phyloP scores from a whole-genome alignment of 2,888 invertebrate genomes.

The Sympetrum striolatum region DNA sequence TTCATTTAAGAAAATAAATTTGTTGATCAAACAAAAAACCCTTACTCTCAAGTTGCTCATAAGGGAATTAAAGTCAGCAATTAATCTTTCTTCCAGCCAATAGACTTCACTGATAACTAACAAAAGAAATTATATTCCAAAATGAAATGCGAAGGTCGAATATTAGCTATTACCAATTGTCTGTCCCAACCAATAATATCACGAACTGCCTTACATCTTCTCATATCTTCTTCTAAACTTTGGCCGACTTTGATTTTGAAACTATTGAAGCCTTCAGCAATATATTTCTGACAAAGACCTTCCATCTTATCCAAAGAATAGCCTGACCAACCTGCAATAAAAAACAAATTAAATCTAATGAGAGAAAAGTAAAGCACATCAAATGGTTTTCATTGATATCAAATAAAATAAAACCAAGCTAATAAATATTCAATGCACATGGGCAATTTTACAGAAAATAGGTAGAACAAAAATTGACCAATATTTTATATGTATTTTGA shows the following conservation, averaged over 20 bases:
- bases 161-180: constrained; percentile 66
- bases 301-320: constrained; percentile 79
- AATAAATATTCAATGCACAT: no score
- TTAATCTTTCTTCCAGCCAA: no score
- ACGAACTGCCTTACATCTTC: constrained; percentile 75
- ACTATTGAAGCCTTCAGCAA: constrained; percentile 76
- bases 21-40: no score
- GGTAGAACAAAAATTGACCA: no score
- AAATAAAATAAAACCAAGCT: no score
- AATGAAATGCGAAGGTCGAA: background rate
- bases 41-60: no score
- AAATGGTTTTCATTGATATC: background rate
- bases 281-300: constrained; percentile 73
- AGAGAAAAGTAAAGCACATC: background rate
- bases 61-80: no score
- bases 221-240: constrained; percentile 76
- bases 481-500: no score
- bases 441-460: no score
- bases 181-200: constrained; percentile 78
- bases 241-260: constrained; percentile 93
- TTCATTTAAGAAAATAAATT: no score
- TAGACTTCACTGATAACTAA: no score
- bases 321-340: constrained; percentile 79
- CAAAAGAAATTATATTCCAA: no score
- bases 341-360: background rate